Percentiles rank a stretch among this genome's conserved stretches.
These are phyloP conservation scores for Colistium nudipinnis DNA, from an alignment of 2,113 vertebrate genomes.

Conservation along the genomic window DNA sequence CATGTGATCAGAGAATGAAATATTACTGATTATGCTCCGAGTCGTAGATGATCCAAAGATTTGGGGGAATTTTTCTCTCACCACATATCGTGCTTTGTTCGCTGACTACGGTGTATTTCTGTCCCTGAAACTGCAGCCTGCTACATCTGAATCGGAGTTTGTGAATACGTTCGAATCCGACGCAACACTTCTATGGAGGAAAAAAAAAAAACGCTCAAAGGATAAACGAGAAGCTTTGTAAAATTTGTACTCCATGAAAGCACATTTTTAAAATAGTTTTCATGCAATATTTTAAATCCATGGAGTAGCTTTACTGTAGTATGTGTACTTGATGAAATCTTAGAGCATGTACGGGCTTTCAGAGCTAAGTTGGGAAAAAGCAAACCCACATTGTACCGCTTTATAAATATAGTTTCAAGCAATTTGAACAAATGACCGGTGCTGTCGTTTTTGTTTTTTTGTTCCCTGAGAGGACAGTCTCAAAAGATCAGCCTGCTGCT, in stretches of 20 bases:
- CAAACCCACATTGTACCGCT: neutral
- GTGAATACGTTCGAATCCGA: too few relatives aligned
- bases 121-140: too few relatives aligned
- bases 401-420: slow-evolving; percentile 24
- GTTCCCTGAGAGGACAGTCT: neutral
- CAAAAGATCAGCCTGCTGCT: slow-evolving; percentile 35
- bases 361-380: slow-evolving; percentile 5
- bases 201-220: neutral
- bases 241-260: too few relatives aligned
- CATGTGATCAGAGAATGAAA: slow-evolving; percentile 28
- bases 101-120: too few relatives aligned
- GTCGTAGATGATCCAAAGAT: slow-evolving; percentile 14
- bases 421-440: slow-evolving; percentile 19
- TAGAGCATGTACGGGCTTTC: neutral
- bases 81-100: neutral
- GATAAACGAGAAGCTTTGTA: neutral
- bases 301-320: neutral
- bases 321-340: neutral
- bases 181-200: too few relatives aligned
- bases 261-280: too few relatives aligned
- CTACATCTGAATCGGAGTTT: too few relatives aligned
- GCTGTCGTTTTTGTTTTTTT: slow-evolving; percentile 2
- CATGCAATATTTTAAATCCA: neutral
- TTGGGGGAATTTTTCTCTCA: neutral
- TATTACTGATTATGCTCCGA: slow-evolving; percentile 25